Conservation (phyloP, 1,140 invertebrate genomes). For the Metaphire vulgaris region DNA sequence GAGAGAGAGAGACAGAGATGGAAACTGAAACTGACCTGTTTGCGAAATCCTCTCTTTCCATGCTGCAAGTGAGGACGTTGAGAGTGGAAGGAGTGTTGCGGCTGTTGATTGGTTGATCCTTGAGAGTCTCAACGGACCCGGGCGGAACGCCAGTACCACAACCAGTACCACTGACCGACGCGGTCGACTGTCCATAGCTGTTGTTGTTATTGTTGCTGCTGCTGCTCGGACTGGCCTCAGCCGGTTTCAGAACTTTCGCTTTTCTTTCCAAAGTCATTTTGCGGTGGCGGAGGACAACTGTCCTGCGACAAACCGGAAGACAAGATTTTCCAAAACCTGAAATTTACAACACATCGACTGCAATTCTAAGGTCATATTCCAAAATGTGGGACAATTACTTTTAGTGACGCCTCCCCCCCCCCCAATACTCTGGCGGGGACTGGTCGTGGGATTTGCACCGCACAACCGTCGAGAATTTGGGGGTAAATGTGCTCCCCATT, state of each 20-base stretch:
- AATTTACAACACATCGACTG: too few relatives aligned
- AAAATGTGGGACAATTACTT: too few relatives aligned
- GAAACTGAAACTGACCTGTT: slow-evolving; percentile 22
- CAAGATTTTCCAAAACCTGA: too few relatives aligned
- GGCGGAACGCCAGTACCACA: background rate
- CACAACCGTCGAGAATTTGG: too few relatives aligned
- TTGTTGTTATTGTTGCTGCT: background rate
- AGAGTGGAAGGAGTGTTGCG: slow-evolving; percentile 49
- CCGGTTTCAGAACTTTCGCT: background rate
- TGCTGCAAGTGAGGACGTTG: slow-evolving; percentile 47
- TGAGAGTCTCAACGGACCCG: background rate
- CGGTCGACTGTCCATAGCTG: background rate
- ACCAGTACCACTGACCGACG: background rate
- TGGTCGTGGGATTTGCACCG: too few relatives aligned
- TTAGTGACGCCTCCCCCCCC: too few relatives aligned
- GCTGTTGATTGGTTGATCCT: slow-evolving; percentile 50
- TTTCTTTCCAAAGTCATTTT: background rate
- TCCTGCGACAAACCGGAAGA: too few relatives aligned
- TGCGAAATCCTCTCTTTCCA: slow-evolving; percentile 39
- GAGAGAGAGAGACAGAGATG: background rate
- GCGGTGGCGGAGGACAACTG: too few relatives aligned
- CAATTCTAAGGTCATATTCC: too few relatives aligned
- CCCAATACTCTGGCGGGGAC: too few relatives aligned
- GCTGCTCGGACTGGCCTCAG: background rate
- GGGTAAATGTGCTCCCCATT: too few relatives aligned